Percentiles rank a stretch among this genome's conserved stretches.
phyloP scores from a whole-genome alignment of 2,113 vertebrate species.

The Dendropsophus ebraccatus region DNA sequence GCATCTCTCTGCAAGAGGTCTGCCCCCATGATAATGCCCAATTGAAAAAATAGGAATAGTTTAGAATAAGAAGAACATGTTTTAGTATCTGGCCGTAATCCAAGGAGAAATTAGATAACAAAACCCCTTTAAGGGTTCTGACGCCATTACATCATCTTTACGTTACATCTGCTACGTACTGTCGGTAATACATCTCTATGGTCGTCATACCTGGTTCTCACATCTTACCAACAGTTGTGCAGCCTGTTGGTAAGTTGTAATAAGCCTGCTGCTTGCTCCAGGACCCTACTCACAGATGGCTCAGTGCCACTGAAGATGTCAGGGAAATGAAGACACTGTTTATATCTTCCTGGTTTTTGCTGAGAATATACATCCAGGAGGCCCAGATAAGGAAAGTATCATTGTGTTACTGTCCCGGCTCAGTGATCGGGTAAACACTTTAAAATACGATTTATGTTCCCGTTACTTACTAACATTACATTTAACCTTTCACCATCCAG shows the following conservation, averaged over 20 bases:
- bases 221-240: neutral
- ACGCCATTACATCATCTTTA: neutral
- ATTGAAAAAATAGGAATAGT: too few relatives aligned
- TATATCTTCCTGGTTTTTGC: constrained; percentile 11
- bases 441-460: neutral
- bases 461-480: neutral
- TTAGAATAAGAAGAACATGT: too few relatives aligned
- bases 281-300: neutral
- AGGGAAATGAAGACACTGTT: constrained; percentile 22
- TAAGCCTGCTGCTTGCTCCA: neutral
- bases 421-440: constrained; percentile 7
- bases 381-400: constrained; percentile 13
- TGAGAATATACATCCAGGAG: constrained; percentile 15
- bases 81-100: too few relatives aligned
- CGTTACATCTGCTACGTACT: neutral
- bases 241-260: neutral
- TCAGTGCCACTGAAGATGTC: neutral
- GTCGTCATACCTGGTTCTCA: neutral
- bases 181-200: neutral
- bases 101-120: too few relatives aligned
- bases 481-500: neutral
- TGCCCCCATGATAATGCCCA: too few relatives aligned
- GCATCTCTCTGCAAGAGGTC: too few relatives aligned
- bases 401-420: constrained; percentile 6
- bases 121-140: too few relatives aligned